These are phyloP conservation scores for Hermetia illucens DNA, from an alignment of 1,140 invertebrate species.

Conservation along the genomic window DNA sequence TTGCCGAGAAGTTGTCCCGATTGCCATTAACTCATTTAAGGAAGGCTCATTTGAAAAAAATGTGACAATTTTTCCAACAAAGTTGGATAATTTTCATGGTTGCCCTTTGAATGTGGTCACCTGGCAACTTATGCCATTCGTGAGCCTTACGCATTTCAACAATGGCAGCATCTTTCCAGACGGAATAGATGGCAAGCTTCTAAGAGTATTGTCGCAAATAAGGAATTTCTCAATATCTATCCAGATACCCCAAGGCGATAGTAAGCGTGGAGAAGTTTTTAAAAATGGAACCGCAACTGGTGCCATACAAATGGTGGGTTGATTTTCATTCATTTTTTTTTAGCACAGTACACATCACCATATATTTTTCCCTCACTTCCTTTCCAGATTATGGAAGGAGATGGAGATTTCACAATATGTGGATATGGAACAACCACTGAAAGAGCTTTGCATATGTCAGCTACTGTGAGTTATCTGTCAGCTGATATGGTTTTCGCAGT, in stretches of 20 bases:
- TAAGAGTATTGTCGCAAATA: conserved; percentile 11
- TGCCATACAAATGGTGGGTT: conserved; percentile 16
- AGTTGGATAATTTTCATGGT: conserved; percentile 5
- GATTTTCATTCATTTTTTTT: too few species aligned
- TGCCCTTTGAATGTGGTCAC: conserved; percentile 5
- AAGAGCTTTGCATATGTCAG: too few species aligned
- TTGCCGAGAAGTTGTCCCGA: conserved; percentile 16
- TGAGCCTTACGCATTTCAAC: neutral
- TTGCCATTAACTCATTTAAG: conserved; percentile 7
- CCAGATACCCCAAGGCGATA: conserved; percentile 6
- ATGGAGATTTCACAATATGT: too few species aligned
- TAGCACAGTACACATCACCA: too few species aligned
- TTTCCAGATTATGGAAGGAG: too few species aligned
- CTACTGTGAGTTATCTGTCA: too few species aligned
- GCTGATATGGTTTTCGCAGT: too few species aligned
- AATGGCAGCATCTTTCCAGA: neutral
- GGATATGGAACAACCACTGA: too few species aligned
- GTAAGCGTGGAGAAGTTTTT: conserved; percentile 12
- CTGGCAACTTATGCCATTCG: conserved; percentile 4
- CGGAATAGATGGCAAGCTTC: conserved; percentile 20
- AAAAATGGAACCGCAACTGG: conserved; percentile 20
- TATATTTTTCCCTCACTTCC: too few species aligned
- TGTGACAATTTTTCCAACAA: conserved; percentile 5
- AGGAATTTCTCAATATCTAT: conserved; percentile 19
- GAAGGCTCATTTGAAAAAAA: neutral